Base-by-base conservation (phyloP, 2,888 invertebrate genomes). In the Diogma glabrata region DNA sequence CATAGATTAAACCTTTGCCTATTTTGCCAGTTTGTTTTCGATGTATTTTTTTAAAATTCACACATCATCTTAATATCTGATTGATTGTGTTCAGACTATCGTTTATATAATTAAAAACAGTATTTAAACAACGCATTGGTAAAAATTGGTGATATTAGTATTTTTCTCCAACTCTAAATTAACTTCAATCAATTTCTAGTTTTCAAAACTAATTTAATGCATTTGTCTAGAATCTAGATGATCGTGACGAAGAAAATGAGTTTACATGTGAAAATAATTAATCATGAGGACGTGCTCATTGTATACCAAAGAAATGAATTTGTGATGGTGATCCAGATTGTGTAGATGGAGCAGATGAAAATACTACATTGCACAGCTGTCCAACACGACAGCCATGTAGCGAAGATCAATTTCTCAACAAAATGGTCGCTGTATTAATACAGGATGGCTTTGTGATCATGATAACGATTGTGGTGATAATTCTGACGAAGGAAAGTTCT, bases 261-360 rank as follows among this genome's bases (percentile, higher is more conserved):
- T 93, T 90, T 64, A 91, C 90, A 0, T 94, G 93, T 62, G 78
- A 80, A 47, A 88, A 84, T 52, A 93, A 94, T 63, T 91, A 90
- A 64, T 78, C 84, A 33, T 93, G 93, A 93, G 87, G 87, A 48
- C 78, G 92, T 53, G 87, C 92, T 1, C 91, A 92, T 62, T 95
- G 94, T 65, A 93, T 95, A 57, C 93, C 94, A 0, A 79, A 76
- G 57, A 90, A 92, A 65, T 95, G 93, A 93, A 71, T 91, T 2
- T 99, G 97, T 64, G 96, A 99, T 64, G 94, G 93, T 2, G 93
- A 95, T 69, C 94, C 96, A 0, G 96, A 97, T 67, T 99, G 97
- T 68, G 88, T 93, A 0, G 92, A 90, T 63, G 90, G 90, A 0
- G 86, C 89, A 46, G 87, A 92, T 64, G 90, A 92, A 67, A 89